Conservation (phyloP, 2,113 vertebrate genomes). For the Pongo pygmaeus region DNA sequence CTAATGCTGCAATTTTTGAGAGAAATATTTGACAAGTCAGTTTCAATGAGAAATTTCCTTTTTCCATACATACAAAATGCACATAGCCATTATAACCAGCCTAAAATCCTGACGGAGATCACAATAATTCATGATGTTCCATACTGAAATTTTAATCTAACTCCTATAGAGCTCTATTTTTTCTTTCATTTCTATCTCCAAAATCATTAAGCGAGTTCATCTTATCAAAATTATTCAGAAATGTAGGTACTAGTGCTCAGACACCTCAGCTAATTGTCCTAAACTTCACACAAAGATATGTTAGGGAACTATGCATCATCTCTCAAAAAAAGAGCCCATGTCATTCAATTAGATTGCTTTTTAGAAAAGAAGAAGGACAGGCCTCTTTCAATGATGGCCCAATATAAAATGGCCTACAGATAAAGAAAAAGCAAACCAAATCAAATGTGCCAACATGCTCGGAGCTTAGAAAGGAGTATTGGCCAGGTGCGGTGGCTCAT, state of each 20-base stretch:
- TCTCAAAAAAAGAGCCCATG: not conserved
- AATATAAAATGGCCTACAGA: not conserved
- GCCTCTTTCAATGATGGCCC: not conserved
- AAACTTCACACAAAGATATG: not conserved
- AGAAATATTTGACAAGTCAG: constrained; percentile 47
- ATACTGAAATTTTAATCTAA: not conserved
- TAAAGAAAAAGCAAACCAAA: not conserved
- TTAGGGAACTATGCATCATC: not conserved
- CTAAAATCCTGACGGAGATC: constrained; percentile 4
- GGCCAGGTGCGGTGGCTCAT: no score
- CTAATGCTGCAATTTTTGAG: constrained; percentile 88
- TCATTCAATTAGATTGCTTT: not conserved
- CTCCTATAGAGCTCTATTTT: not conserved
- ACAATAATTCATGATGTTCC: not conserved
- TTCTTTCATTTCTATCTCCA: not conserved
- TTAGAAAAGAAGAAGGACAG: not conserved
- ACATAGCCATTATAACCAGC: not conserved
- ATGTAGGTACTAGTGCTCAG: not conserved
- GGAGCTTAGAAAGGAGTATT: not conserved
- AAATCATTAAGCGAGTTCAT: not conserved
- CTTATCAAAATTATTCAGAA: not conserved
- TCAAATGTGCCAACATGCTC: not conserved
- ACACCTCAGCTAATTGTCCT: not conserved
- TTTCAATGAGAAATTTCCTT: constrained; percentile 38
- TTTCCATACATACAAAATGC: constrained; percentile 9